Percentiles rank a stretch among this genome's conserved stretches.
Conservation (phyloP, 1,140 invertebrate species). For the Sipha flava region DNA sequence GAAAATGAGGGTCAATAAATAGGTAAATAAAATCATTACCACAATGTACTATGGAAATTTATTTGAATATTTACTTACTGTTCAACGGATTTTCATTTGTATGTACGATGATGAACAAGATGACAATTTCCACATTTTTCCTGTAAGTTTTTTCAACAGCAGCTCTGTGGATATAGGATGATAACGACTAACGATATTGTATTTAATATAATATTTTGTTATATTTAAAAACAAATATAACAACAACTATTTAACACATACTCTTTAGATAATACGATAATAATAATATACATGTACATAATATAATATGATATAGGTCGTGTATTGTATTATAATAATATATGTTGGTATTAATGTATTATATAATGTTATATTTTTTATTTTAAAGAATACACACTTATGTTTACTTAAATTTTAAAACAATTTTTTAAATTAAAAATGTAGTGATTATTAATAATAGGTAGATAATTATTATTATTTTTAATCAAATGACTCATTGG, state of each 20-base stretch:
- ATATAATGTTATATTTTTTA: too few species aligned
- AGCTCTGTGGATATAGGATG: too few species aligned
- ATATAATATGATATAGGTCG: neutral
- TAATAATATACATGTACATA: neutral
- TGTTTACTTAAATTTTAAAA: neutral
- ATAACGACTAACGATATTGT: neutral
- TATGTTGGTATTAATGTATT: too few species aligned
- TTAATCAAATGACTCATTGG: neutral
- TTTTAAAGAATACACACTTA: neutral
- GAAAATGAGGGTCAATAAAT: too few species aligned
- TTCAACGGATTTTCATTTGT: too few species aligned
- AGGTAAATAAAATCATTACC: too few species aligned
- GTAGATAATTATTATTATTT: neutral
- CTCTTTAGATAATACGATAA: neutral
- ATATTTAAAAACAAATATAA: constrained; percentile 5
- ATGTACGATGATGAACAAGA: too few species aligned
- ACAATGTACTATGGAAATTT: too few species aligned
- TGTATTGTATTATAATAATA: neutral
- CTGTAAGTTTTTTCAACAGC: too few species aligned
- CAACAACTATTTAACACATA: neutral
- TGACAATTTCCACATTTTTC: too few species aligned
- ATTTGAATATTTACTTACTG: too few species aligned
- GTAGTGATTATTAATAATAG: neutral
- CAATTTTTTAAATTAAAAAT: neutral
- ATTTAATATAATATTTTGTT: neutral